Evolutionary conservation across 2,113 vertebrate species (phyloP).

Genomic region (Dendrocopos noguchii): DNA sequence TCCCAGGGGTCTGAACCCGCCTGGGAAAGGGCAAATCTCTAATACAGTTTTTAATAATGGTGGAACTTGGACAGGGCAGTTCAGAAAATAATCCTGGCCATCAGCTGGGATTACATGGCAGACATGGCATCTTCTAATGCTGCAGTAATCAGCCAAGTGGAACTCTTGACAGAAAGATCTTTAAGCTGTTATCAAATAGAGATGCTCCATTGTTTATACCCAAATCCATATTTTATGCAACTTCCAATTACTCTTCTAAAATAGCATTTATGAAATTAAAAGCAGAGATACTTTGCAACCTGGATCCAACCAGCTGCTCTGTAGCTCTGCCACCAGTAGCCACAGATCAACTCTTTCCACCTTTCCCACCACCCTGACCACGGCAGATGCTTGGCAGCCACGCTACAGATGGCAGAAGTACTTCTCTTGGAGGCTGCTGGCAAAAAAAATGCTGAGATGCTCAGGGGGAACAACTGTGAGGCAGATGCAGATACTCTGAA

Average conservation of each 20-base stretch:
- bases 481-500: background rate
- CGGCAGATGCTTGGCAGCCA: background rate
- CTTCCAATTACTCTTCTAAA: slow-evolving; percentile 40
- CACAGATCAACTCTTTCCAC: background rate
- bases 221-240: slow-evolving; percentile 46
- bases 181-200: slow-evolving; percentile 27
- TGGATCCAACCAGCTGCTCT: background rate
- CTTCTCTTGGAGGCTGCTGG: too few species aligned
- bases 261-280: slow-evolving; percentile 42
- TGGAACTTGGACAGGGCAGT: background rate
- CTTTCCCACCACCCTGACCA: background rate
- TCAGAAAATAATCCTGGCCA: background rate
- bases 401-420: background rate
- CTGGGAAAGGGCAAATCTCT: background rate
- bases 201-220: slow-evolving; percentile 2
- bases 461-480: background rate
- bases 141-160: slow-evolving; percentile 9
- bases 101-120: slow-evolving; percentile 3
- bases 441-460: background rate
- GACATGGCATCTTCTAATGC: background rate
- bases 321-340: background rate
- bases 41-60: background rate
- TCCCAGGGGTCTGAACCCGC: background rate
- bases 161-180: slow-evolving; percentile 18
- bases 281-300: background rate